phyloP scores from a whole-genome alignment of 2,113 vertebrate species.

The Acanthochromis polyacanthus region DNA sequence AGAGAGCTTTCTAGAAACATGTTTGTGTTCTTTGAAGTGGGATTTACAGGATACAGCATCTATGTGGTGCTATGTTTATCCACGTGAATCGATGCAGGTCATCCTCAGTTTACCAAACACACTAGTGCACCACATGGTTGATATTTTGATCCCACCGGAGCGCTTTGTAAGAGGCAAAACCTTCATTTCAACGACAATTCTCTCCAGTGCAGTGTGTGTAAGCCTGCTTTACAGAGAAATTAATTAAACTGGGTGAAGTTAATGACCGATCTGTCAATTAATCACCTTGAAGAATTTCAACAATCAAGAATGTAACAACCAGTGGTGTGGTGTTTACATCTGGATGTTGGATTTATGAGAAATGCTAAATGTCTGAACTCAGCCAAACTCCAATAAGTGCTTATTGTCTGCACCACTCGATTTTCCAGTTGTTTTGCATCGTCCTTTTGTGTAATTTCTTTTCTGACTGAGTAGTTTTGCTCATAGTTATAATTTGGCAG shows the following conservation, averaged over 20 bases:
- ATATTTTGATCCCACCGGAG: background rate
- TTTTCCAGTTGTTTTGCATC: background rate
- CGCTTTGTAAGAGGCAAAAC: background rate
- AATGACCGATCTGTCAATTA: background rate
- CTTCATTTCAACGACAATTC: background rate
- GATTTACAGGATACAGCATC: too few relatives aligned
- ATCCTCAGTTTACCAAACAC: background rate
- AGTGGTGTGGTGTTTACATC: background rate
- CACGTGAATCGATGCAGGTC: background rate
- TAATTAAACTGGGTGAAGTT: background rate
- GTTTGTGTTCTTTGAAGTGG: too few relatives aligned
- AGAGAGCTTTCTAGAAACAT: too few relatives aligned
- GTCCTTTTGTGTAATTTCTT: background rate
- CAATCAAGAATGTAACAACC: background rate
- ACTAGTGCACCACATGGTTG: background rate
- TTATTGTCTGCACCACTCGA: background rate
- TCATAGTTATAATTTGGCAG: too few relatives aligned
- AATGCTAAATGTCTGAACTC: background rate
- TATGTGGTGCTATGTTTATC: too few relatives aligned
- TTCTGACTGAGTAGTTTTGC: background rate
- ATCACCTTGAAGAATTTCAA: too few relatives aligned
- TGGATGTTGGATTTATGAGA: background rate
- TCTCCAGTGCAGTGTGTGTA: too few relatives aligned
- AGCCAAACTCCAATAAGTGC: background rate
- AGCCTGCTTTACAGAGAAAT: constrained; percentile 7